These are phyloP conservation scores for Meganola albula DNA, from an alignment of 2,888 invertebrate species.

Conservation along the genomic window DNA sequence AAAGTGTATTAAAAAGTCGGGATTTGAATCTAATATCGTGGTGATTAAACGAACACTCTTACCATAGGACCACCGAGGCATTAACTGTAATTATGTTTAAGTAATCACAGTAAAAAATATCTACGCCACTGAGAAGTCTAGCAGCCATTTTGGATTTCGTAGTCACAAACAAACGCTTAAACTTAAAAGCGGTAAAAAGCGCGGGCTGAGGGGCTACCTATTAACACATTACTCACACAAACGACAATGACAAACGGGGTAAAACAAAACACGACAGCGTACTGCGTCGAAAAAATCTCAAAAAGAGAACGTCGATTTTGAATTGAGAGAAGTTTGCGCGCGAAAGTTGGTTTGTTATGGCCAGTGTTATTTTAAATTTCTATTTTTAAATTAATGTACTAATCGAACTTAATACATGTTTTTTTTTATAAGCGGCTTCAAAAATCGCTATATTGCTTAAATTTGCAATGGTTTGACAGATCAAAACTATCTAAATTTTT, in stretches of 20 bases:
- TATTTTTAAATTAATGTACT: slow-evolving; percentile 16
- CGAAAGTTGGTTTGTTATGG: slow-evolving; percentile 33
- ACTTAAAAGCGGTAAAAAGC: slow-evolving; percentile 41
- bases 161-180: slow-evolving; percentile 41
- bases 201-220: slow-evolving; percentile 36
- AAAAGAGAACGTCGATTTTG: slow-evolving; percentile 40
- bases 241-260: slow-evolving; percentile 44
- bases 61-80: too few relatives aligned
- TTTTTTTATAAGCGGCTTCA: too few relatives aligned
- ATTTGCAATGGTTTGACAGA: too few relatives aligned
- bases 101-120: slow-evolving; percentile 19
- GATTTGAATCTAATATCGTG: too few relatives aligned
- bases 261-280: slow-evolving; percentile 37
- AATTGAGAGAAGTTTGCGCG: slow-evolving; percentile 39
- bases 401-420: too few relatives aligned
- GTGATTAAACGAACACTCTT: too few relatives aligned
- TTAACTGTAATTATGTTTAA: slow-evolving; percentile 1
- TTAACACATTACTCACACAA: slow-evolving; percentile 49
- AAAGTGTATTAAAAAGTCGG: too few relatives aligned
- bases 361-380: slow-evolving; percentile 5
- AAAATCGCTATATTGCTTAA: too few relatives aligned
- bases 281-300: slow-evolving; percentile 34
- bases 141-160: slow-evolving; percentile 38
- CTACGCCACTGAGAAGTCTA: slow-evolving; percentile 29
- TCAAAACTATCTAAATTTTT: too few relatives aligned